Conservation (phyloP, 2,797 vertebrate genomes). For the Leontopithecus rosalia region DNA sequence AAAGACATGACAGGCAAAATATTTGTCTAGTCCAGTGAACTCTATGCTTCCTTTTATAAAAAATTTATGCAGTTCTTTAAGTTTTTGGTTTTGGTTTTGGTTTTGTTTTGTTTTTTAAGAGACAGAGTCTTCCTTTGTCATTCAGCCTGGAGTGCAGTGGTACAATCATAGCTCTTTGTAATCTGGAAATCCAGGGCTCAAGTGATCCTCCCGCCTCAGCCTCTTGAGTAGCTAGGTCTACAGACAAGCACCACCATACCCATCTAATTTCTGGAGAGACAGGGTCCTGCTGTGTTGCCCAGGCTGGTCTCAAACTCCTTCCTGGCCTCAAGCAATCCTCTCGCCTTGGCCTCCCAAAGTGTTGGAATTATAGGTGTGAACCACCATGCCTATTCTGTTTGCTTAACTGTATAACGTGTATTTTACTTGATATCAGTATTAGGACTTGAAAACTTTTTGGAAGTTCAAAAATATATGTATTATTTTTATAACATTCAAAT, state of each 20-base stretch:
- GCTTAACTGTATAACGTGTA: not conserved
- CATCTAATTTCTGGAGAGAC: not conserved
- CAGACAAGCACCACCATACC: not conserved
- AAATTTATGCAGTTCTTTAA: not conserved
- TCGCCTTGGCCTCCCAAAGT: not conserved
- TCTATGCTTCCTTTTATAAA: not conserved
- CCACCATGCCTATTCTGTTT: not conserved
- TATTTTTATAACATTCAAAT: not conserved
- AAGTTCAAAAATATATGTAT: not conserved
- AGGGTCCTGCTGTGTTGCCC: not conserved
- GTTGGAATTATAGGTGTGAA: too few species aligned
- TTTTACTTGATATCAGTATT: not conserved
- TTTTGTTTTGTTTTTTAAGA: not conserved
- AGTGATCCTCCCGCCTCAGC: not conserved
- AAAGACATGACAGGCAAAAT: not conserved
- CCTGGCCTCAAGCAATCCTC: not conserved
- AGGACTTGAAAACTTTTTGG: not conserved
- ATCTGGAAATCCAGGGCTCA: not conserved
- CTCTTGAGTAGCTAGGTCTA: not conserved
- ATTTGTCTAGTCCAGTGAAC: not conserved
- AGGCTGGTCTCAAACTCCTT: not conserved
- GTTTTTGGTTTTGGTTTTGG: not conserved
- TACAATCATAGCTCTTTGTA: not conserved
- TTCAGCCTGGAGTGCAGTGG: not conserved
- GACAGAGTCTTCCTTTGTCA: not conserved